Conservation (phyloP, 2,888 invertebrate genomes). For the Zaprionus bogoriensis region DNA sequence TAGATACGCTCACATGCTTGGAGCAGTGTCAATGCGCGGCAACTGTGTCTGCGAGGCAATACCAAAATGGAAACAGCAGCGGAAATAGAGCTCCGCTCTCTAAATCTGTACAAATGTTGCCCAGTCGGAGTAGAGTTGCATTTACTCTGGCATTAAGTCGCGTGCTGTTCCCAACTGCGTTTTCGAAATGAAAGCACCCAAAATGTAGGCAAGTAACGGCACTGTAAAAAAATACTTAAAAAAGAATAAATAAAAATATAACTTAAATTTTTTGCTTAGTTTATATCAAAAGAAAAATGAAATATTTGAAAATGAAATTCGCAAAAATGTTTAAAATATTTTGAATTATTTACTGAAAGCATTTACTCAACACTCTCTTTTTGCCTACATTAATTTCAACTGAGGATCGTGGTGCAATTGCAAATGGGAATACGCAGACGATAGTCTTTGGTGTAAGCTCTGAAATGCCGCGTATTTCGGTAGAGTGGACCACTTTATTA, state of each 20-base stretch:
- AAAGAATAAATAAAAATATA: neutral
- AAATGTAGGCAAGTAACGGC: too few relatives aligned
- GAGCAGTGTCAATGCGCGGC: slow-evolving; percentile 34
- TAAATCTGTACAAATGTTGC: slow-evolving; percentile 31
- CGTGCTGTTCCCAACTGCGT: neutral
- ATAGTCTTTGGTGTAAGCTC: neutral
- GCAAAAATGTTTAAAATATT: too few relatives aligned
- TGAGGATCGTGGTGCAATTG: too few relatives aligned
- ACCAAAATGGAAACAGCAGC: slow-evolving; percentile 12
- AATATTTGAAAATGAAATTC: too few relatives aligned
- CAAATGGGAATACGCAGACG: too few relatives aligned
- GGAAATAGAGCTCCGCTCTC: slow-evolving; percentile 27
- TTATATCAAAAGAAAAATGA: too few relatives aligned
- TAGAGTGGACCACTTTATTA: slow-evolving; percentile 59
- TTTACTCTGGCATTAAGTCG: neutral
- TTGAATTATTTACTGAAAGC: too few relatives aligned
- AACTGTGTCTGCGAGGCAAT: slow-evolving; percentile 40
- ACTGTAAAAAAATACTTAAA: neutral
- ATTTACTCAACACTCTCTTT: too few relatives aligned
- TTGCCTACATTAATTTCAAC: too few relatives aligned
- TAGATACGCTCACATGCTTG: neutral
- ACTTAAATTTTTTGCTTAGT: neutral
- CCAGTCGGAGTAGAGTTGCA: too few relatives aligned
- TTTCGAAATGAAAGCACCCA: neutral
- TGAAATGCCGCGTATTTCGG: slow-evolving; percentile 34